Percentiles rank a stretch among this genome's conserved stretches.
phyloP scores from a whole-genome alignment of 2,888 invertebrate species.

The Pheosia gnoma region DNA sequence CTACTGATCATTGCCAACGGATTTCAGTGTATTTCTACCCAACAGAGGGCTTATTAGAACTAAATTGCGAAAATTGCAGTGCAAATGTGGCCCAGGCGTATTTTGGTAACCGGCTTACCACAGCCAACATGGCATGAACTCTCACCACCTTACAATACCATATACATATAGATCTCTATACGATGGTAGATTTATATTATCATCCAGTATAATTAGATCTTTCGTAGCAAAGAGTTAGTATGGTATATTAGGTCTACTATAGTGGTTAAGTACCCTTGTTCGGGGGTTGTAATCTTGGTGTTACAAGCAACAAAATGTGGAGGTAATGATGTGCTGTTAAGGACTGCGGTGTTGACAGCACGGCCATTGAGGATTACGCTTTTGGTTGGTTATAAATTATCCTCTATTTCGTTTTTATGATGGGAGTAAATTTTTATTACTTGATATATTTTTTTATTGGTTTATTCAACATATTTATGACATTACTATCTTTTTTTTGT shows the following conservation, averaged over 20 bases:
- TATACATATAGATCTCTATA: slow-evolving; percentile 36
- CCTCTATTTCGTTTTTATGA: slow-evolving; percentile 22
- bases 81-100: slow-evolving; percentile 78
- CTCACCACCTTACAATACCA: slow-evolving; percentile 23
- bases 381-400: slow-evolving; percentile 40
- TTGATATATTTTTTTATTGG: slow-evolving; percentile 9
- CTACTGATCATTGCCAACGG: slow-evolving; percentile 51
- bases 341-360: slow-evolving; percentile 70
- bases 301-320: slow-evolving; percentile 67
- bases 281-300: slow-evolving; percentile 71
- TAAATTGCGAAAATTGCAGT: slow-evolving; percentile 82
- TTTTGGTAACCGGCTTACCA: slow-evolving; percentile 71
- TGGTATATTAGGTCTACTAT: slow-evolving; percentile 29
- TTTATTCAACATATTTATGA: no score
- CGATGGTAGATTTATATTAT: slow-evolving; percentile 32
- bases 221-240: slow-evolving; percentile 31
- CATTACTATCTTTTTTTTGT: no score
- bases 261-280: slow-evolving; percentile 51
- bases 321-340: slow-evolving; percentile 74
- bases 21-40: slow-evolving; percentile 68
- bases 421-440: slow-evolving; percentile 38
- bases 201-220: slow-evolving; percentile 46
- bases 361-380: slow-evolving; percentile 58
- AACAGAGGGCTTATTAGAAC: slow-evolving; percentile 79
- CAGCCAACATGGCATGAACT: slow-evolving; percentile 46